Conservation (phyloP, 2,888 invertebrate species). For the Heliconius erato region DNA sequence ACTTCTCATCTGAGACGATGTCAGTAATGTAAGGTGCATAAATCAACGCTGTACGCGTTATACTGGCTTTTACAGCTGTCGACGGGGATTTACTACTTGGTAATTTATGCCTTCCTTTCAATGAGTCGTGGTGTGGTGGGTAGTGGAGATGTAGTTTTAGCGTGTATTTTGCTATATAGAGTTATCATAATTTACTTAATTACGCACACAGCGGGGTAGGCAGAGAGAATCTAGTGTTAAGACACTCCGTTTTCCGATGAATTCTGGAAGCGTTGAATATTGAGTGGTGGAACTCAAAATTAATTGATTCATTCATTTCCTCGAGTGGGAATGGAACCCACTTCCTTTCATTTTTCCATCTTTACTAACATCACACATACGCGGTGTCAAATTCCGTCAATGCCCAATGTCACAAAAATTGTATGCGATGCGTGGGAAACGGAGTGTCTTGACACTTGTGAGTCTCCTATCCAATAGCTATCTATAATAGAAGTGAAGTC, state of each 20-base stretch:
- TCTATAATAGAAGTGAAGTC: not conserved
- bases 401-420: too few species aligned
- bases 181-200: not conserved
- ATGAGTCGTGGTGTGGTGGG: not conserved
- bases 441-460: not conserved
- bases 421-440: not conserved
- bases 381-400: too few species aligned
- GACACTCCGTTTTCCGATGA: too few species aligned
- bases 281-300: too few species aligned
- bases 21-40: conserved; percentile 30
- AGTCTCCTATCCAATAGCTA: not conserved
- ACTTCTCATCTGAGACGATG: not conserved
- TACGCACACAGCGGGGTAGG: too few species aligned
- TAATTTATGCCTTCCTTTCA: conserved; percentile 30
- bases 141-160: not conserved
- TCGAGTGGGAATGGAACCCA: too few species aligned
- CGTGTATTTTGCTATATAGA: not conserved
- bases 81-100: conserved; percentile 28
- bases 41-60: conserved; percentile 30
- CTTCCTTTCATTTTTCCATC: too few species aligned
- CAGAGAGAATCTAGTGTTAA: too few species aligned
- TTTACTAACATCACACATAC: too few species aligned
- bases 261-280: too few species aligned
- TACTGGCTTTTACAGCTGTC: conserved; percentile 34
- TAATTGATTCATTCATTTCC: too few species aligned